Conservation (phyloP, 2,888 invertebrate species). For the Boloria euphrosyne region DNA sequence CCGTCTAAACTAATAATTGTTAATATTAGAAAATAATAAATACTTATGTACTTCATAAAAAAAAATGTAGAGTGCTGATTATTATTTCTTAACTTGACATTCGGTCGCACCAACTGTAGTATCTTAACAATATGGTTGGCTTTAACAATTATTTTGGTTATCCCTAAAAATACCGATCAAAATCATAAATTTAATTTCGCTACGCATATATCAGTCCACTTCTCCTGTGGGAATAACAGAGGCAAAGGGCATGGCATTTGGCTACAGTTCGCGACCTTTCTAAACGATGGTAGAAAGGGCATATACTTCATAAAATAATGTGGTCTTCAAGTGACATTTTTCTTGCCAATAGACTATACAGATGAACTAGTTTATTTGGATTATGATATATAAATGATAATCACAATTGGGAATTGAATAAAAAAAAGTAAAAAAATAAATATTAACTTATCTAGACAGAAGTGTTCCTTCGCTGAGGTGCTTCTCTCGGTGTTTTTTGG, state of each 20-base stretch:
- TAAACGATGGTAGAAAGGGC: constrained; percentile 63
- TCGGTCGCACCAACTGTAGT: too few relatives aligned
- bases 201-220: constrained; percentile 16
- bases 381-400: background rate
- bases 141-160: background rate
- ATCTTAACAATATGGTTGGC: too few relatives aligned
- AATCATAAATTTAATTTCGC: background rate
- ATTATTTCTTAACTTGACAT: too few relatives aligned
- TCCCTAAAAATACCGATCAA: background rate
- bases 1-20: background rate
- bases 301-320: constrained; percentile 60
- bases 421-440: too few relatives aligned
- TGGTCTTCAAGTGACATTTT: constrained; percentile 65
- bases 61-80: too few relatives aligned
- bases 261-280: constrained; percentile 67
- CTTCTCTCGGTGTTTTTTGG: too few relatives aligned
- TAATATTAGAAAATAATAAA: too few relatives aligned
- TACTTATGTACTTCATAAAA: too few relatives aligned
- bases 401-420: too few relatives aligned
- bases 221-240: constrained; percentile 46
- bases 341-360: constrained; percentile 7
- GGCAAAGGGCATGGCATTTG: constrained; percentile 75
- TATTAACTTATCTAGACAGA: too few relatives aligned
- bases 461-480: too few relatives aligned
- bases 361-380: background rate